These are phyloP conservation scores for Lochmaea crataegi DNA, from an alignment of 2,888 invertebrate genomes.

Conservation along the genomic window DNA sequence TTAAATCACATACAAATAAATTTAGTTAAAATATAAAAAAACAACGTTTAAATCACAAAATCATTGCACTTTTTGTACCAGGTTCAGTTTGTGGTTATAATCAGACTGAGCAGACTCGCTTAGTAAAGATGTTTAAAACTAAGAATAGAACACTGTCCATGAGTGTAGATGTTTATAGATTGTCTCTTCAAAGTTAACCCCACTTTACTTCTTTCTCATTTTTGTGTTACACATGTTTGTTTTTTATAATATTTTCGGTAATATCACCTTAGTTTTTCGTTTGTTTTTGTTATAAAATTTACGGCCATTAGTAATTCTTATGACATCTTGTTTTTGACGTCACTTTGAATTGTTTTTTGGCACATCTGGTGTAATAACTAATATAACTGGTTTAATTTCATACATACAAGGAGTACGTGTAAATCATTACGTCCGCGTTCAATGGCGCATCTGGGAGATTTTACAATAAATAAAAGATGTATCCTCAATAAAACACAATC, in stretches of 20 bases:
- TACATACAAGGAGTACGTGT: slow-evolving; percentile 7
- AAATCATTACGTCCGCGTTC: not conserved
- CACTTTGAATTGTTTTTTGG: slow-evolving; percentile 4
- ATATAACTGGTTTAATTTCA: slow-evolving; percentile 16
- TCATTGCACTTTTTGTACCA: slow-evolving; percentile 58
- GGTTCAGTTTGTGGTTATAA: slow-evolving; percentile 54
- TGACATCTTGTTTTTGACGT: not conserved
- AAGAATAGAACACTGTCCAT: slow-evolving; percentile 64
- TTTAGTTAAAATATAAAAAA: slow-evolving; percentile 39
- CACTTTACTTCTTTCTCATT: slow-evolving; percentile 55
- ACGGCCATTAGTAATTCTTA: not conserved
- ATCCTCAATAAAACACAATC: too few species aligned
- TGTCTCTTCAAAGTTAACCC: slow-evolving; percentile 60
- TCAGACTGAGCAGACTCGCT: slow-evolving; percentile 55
- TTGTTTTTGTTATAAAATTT: not conserved
- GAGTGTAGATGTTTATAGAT: slow-evolving; percentile 63
- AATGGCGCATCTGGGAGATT: too few species aligned
- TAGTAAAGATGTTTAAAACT: slow-evolving; percentile 61
- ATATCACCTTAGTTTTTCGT: slow-evolving; percentile 2
- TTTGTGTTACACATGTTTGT: slow-evolving; percentile 29
- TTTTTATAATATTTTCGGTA: slow-evolving; percentile 14
- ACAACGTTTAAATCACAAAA: slow-evolving; percentile 51
- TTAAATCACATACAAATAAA: slow-evolving; percentile 35
- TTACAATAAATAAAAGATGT: too few species aligned
- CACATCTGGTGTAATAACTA: slow-evolving; percentile 7